Conservation (phyloP, 2,797 vertebrate genomes). For the Pachyuromys duprasi region DNA sequence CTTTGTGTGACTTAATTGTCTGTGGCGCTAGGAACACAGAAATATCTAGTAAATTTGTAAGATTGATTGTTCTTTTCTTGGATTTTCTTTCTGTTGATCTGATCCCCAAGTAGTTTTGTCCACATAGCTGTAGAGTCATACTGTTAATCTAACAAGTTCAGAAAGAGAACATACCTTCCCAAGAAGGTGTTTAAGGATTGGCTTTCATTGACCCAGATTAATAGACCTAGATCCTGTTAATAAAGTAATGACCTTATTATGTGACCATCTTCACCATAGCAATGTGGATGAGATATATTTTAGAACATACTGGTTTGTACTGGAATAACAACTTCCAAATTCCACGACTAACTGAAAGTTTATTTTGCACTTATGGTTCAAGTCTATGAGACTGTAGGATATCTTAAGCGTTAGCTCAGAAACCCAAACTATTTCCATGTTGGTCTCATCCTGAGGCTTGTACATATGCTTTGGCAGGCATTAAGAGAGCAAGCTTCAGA, state of each 20-base stretch:
- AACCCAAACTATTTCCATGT: not conserved
- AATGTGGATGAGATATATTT: not conserved
- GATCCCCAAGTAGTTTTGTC: not conserved
- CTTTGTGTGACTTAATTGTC: slow-evolving; percentile 16
- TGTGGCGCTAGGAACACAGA: not conserved
- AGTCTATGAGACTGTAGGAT: not conserved
- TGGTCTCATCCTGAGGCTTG: not conserved
- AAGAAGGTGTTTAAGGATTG: slow-evolving; percentile 46
- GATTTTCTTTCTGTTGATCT: not conserved
- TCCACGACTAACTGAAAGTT: not conserved
- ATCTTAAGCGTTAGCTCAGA: not conserved
- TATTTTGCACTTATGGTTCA: not conserved
- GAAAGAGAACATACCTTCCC: not conserved
- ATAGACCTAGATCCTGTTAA: not conserved
- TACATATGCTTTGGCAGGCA: not conserved
- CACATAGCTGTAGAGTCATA: not conserved
- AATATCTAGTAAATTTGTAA: not conserved
- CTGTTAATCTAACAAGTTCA: slow-evolving; percentile 21
- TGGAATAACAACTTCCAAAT: slow-evolving; percentile 6
- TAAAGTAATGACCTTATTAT: not conserved
- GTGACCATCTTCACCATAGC: not conserved
- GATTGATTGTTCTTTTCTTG: not conserved
- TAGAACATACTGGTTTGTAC: not conserved
- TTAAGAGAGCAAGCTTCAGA: not conserved
- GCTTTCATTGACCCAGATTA: not conserved